phyloP scores from a whole-genome alignment of 2,888 invertebrate genomes.

The Labia minor region DNA sequence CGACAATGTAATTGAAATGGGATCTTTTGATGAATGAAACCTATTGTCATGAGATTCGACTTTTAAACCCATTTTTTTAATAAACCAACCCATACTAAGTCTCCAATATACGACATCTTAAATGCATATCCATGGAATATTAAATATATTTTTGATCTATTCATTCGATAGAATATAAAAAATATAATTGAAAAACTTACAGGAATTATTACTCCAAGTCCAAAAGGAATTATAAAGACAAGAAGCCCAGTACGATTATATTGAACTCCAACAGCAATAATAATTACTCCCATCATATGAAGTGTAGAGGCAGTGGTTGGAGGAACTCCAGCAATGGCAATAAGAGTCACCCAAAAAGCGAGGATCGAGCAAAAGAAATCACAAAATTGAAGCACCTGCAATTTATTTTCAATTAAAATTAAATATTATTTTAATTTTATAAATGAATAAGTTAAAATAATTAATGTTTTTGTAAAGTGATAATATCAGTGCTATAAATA shows the following conservation, averaged over 20 bases:
- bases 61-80: too few species aligned
- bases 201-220: conserved; percentile 33
- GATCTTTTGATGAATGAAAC: too few species aligned
- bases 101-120: too few species aligned
- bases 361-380: conserved; percentile 48
- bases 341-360: conserved; percentile 48
- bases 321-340: conserved; percentile 42
- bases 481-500: too few species aligned
- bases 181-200: conserved; percentile 29
- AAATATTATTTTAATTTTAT: not conserved
- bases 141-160: too few species aligned
- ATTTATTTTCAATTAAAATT: too few species aligned
- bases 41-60: too few species aligned
- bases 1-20: too few species aligned
- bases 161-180: conserved; percentile 9
- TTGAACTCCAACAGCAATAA: conserved; percentile 43
- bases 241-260: conserved; percentile 41
- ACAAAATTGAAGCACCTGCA: conserved; percentile 43
- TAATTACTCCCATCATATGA: conserved; percentile 43
- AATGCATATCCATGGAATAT: too few species aligned
- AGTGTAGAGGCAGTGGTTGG: conserved; percentile 36
- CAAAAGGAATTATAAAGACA: conserved; percentile 41
- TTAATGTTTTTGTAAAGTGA: conserved; percentile 17
- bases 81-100: too few species aligned
- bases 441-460: not conserved